phyloP scores from a whole-genome alignment of 92 coral and sea anemone species.

The Actinostola sp. region DNA sequence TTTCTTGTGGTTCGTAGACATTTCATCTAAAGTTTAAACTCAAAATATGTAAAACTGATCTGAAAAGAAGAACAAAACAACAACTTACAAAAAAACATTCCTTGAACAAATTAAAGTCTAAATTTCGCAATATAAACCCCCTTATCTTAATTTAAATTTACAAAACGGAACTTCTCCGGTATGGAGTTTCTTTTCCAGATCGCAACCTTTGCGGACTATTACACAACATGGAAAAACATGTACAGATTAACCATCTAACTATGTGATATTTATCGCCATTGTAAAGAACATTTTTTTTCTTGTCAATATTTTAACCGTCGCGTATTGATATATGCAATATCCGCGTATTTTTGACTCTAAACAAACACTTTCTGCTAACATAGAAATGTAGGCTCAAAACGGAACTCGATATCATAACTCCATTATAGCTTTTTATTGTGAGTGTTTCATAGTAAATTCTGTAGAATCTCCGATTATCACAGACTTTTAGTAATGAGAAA shows the following conservation, averaged over 20 bases:
- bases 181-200: no score
- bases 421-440: neutral
- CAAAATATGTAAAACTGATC: conserved; percentile 2
- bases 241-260: neutral
- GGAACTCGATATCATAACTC: neutral
- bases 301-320: neutral
- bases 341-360: no score
- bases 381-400: neutral
- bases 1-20: neutral
- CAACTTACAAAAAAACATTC: neutral
- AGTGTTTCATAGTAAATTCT: no score
- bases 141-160: no score
- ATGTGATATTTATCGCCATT: neutral
- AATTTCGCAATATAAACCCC: neutral
- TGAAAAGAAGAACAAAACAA: neutral
- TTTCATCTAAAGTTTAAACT: neutral
- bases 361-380: no score
- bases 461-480: no score
- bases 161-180: no score
- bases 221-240: no score
- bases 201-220: neutral
- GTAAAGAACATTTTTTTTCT: neutral
- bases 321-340: neutral
- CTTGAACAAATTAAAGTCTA: neutral
- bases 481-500: no score